These are phyloP conservation scores for Sceloporus tristichus DNA, from an alignment of 2,113 vertebrate species.

Conservation along the genomic window DNA sequence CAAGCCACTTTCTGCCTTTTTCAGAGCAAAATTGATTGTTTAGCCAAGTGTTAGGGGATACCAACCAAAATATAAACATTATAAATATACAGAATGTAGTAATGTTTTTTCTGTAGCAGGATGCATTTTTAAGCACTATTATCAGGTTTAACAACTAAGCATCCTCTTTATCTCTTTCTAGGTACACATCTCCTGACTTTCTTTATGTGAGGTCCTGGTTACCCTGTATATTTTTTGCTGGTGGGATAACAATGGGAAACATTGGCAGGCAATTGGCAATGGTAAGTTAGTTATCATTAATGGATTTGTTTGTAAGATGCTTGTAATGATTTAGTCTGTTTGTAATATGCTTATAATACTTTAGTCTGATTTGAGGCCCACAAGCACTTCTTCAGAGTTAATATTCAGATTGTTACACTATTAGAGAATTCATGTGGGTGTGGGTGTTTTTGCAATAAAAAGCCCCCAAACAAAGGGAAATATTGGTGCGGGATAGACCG, in stretches of 20 bases:
- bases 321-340: not conserved
- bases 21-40: not conserved
- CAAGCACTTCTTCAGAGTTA: not conserved
- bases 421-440: not conserved
- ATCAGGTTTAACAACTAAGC: rapidly evolving
- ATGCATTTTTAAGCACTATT: not conserved
- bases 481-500: too few relatives aligned
- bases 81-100: not conserved
- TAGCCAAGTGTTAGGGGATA: not conserved
- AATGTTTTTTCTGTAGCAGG: not conserved
- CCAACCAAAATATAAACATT: not conserved
- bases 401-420: not conserved
- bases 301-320: too few relatives aligned
- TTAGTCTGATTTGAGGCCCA: not conserved
- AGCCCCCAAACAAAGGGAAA: not conserved
- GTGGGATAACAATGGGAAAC: constrained; percentile 97
- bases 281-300: constrained; percentile 78
- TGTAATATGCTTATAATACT: not conserved
- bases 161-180: constrained; percentile 65
- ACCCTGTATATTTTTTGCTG: constrained; percentile 97
- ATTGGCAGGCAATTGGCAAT: constrained; percentile 95
- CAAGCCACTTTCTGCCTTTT: not conserved
- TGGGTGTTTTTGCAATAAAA: not conserved
- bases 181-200: constrained; percentile 95
- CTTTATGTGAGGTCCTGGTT: constrained; percentile 97